These are phyloP conservation scores for Corynorhinus townsendii DNA, from an alignment of 2,113 vertebrate genomes.

Conservation along the genomic window DNA sequence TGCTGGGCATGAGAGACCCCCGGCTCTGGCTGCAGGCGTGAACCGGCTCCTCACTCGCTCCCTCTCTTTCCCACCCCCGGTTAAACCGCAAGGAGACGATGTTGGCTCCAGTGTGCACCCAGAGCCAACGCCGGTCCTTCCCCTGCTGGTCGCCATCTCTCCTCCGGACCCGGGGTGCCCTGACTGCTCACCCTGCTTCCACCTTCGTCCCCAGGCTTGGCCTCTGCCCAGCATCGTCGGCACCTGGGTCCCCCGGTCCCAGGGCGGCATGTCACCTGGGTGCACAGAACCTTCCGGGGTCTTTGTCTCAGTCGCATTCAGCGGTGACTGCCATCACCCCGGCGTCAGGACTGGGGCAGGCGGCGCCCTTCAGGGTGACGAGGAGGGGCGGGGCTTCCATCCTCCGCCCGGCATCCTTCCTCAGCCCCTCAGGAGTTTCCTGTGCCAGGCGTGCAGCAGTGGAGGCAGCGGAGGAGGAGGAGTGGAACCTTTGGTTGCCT, in stretches of 20 bases:
- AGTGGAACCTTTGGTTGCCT: not conserved
- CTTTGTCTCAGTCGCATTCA: rapidly evolving
- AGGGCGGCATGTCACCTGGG: no score
- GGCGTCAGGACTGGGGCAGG: not conserved
- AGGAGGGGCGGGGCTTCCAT: not conserved
- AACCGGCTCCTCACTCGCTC: not conserved
- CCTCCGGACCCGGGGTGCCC: rapidly evolving
- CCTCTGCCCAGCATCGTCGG: not conserved
- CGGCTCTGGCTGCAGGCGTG: not conserved
- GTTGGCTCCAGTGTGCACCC: not conserved
- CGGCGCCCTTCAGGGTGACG: not conserved
- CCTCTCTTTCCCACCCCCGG: not conserved
- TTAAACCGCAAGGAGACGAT: rapidly evolving
- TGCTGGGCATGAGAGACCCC: not conserved
- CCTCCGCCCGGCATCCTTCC: rapidly evolving
- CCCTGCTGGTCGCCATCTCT: rapidly evolving
- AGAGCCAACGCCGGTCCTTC: rapidly evolving
- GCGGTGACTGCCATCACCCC: not conserved
- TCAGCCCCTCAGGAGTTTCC: not conserved
- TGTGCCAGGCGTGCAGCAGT: not conserved
- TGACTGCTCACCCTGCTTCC: not conserved
- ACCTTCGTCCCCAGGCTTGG: not conserved
- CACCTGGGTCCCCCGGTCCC: not conserved
- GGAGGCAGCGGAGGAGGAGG: no score
- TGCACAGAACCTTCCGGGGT: not conserved